Evolutionary conservation across 2,888 invertebrate species (phyloP), one percentile per base, ranked within the genome.

Genomic region (Apodemia zela): DNA sequence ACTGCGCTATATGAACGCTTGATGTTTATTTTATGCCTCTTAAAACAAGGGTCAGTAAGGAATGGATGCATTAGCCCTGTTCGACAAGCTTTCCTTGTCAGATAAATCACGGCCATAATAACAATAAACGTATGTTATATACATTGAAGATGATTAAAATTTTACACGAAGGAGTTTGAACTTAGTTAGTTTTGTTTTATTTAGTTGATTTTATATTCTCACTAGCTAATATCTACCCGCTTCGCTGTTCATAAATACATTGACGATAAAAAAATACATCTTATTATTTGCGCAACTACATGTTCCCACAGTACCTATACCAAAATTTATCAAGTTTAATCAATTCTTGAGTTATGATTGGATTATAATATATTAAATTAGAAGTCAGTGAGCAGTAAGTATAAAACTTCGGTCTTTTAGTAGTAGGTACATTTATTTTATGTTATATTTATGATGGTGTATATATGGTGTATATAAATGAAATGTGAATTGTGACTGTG

Each of bases 71-170:
- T 87, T 85, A 84, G 84, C 79, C 72, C 80, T 81, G 82, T 76
- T 78, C 81, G 76, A 79, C 82, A 79, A 81, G 84, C 81, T 75
- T 69, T 71, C 71, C 74, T 77, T 80, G 84, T 84, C 83, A 80
- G 76, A 89, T 89, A 90, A 90, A 90, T 89, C 88, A 87, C 80
- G 75, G 73, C 74, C 75, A 78, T 83, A 81, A 85, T 85, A 87
- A 86, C 83, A 82, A 80, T 78, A 85, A 82, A 81, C 81, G 51
- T 57, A 47, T 57, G 57, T 58, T 58, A 59, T 68, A 81, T 82
- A 82, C 81, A 86, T 83, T 83, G 74, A 76, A 79, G 82, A 83
- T 79, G 80, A 84, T 86, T 81, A 83, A 82, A 76, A 78, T 74
- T 70, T 68, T 75, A 80, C 73, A 70, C 68, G 72, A 71, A 69